These are phyloP conservation scores for Enteromius thamalakanensis DNA, from an alignment of 2,797 vertebrate species.

Conservation along the genomic window DNA sequence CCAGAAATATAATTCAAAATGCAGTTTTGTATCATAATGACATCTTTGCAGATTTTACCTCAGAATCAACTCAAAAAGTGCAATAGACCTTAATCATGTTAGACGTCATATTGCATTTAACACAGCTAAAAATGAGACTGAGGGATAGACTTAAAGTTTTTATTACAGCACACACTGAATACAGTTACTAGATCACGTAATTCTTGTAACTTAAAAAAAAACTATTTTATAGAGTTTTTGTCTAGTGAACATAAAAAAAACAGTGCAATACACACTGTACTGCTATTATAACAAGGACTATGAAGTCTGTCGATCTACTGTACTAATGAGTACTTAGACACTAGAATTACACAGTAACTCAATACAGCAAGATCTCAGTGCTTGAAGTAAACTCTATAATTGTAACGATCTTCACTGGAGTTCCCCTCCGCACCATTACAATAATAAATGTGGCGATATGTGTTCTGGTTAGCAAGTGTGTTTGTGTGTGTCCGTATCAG, in stretches of 20 bases:
- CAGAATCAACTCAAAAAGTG: not conserved
- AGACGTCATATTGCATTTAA: not conserved
- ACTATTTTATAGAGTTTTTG: not conserved
- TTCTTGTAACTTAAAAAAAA: not conserved
- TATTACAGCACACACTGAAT: not conserved
- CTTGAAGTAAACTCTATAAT: not conserved
- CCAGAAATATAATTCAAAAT: not conserved
- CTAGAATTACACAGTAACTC: not conserved
- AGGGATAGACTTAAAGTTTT: not conserved
- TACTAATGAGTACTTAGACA: not conserved
- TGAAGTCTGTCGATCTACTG: not conserved
- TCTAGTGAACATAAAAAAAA: not conserved
- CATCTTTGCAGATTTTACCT: not conserved
- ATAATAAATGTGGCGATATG: slow-evolving; percentile 1
- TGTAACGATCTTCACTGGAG: too few species aligned
- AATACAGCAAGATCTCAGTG: not conserved
- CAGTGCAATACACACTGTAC: not conserved
- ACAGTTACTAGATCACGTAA: not conserved
- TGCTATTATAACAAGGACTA: not conserved
- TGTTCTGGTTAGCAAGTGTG: slow-evolving; percentile 24
- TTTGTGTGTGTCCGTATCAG: slow-evolving; percentile 12
- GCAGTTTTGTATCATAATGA: not conserved
- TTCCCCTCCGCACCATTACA: too few species aligned
- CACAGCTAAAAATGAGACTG: not conserved
- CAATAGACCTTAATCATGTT: not conserved